phyloP scores from a whole-genome alignment of 2,888 invertebrate species.

The Ichneumoninae sp. region DNA sequence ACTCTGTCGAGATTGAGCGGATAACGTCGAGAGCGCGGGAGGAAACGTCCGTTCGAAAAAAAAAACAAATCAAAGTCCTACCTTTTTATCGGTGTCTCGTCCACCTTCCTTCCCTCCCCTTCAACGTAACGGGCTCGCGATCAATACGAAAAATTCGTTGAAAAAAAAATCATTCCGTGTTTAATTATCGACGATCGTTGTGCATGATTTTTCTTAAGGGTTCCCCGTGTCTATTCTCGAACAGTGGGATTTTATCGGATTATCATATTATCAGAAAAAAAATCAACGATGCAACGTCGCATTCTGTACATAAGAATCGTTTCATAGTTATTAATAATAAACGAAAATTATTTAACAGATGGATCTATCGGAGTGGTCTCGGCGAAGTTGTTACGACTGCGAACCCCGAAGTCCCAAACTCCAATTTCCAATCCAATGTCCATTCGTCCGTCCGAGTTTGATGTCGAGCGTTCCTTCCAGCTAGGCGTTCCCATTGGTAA shows the following conservation, averaged over 20 bases:
- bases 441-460: background rate
- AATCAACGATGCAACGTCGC: slow-evolving; percentile 69
- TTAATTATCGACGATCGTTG: slow-evolving; percentile 61
- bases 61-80: slow-evolving; percentile 52
- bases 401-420: background rate
- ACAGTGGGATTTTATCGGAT: slow-evolving; percentile 54
- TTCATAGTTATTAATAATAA: slow-evolving; percentile 79
- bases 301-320: slow-evolving; percentile 80
- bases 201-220: slow-evolving; percentile 45
- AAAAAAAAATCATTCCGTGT: slow-evolving; percentile 65
- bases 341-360: slow-evolving; percentile 77
- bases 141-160: slow-evolving; percentile 41
- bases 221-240: slow-evolving; percentile 41
- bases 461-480: slow-evolving; percentile 5
- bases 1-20: slow-evolving; percentile 46
- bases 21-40: slow-evolving; percentile 32
- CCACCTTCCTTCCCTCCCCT: slow-evolving; percentile 14
- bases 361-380: slow-evolving; percentile 20
- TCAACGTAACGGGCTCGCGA: slow-evolving; percentile 35
- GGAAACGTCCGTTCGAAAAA: slow-evolving; percentile 8
- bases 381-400: slow-evolving; percentile 6
- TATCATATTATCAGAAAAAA: slow-evolving; percentile 14
- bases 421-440: background rate
- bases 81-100: slow-evolving; percentile 58
- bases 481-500: slow-evolving; percentile 18